Conservation (phyloP, 2,113 vertebrate species). For the Pangasianodon gigas region DNA sequence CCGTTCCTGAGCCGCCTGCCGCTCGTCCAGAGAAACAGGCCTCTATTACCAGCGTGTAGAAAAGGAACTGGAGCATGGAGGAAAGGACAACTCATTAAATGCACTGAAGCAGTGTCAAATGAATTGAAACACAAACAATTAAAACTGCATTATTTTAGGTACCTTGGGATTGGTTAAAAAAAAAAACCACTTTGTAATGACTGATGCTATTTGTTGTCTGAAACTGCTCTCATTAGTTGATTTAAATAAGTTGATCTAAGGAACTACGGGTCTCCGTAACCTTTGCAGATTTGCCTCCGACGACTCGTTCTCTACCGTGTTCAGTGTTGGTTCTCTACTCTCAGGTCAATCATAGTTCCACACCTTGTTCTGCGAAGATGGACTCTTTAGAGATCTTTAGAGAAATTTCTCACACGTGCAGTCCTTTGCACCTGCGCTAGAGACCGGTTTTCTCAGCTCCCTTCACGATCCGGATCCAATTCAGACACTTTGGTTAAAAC, state of each 20-base stretch:
- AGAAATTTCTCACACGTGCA: neutral
- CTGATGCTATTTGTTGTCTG: constrained; percentile 14
- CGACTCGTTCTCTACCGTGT: constrained; percentile 27
- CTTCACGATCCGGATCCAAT: neutral
- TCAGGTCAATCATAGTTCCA: constrained; percentile 56
- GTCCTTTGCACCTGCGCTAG: neutral
- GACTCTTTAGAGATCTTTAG: neutral
- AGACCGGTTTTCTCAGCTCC: constrained; percentile 2
- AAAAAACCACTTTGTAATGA: constrained; percentile 35
- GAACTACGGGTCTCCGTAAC: constrained; percentile 46
- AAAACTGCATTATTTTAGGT: constrained; percentile 28
- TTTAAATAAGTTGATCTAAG: neutral
- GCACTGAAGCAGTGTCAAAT: constrained; percentile 11
- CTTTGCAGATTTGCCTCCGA: constrained; percentile 35
- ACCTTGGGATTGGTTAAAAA: constrained; percentile 9
- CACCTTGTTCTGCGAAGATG: neutral
- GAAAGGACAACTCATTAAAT: neutral
- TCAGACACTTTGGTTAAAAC: neutral
- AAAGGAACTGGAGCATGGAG: neutral
- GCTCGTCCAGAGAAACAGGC: constrained; percentile 95
- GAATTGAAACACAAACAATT: constrained; percentile 29
- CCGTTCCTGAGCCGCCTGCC: constrained; percentile 81
- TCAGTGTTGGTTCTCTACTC: constrained; percentile 44
- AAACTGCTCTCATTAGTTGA: constrained; percentile 27
- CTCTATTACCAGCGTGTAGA: constrained; percentile 95